Percentiles rank a stretch among this genome's conserved stretches.
These are phyloP conservation scores for Dermatophagoides farinae DNA, from an alignment of 1,140 invertebrate genomes.

Conservation along the genomic window DNA sequence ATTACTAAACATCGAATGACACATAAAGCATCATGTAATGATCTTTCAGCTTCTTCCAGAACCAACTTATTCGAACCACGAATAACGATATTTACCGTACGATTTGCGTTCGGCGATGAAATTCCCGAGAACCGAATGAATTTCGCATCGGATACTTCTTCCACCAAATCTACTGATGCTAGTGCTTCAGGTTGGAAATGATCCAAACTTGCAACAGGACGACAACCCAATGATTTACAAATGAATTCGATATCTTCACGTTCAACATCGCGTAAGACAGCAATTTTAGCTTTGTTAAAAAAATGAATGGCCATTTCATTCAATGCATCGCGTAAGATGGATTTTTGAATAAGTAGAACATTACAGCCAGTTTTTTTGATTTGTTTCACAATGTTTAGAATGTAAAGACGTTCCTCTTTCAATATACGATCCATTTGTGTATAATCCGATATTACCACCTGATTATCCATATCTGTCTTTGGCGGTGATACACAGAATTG, in stretches of 20 bases:
- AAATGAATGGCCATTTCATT: slow-evolving; percentile 94
- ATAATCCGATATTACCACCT: slow-evolving; percentile 91
- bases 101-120: slow-evolving; percentile 19
- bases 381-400: slow-evolving; percentile 95
- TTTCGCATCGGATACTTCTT: slow-evolving; percentile 73
- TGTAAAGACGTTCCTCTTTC: slow-evolving; percentile 94
- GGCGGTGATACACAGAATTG: slow-evolving; percentile 99
- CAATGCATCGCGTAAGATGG: slow-evolving; percentile 86
- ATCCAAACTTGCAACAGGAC: slow-evolving; percentile 93
- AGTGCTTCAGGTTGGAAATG: slow-evolving; percentile 85
- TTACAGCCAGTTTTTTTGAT: slow-evolving; percentile 97
- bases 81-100: slow-evolving; percentile 77
- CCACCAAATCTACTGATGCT: slow-evolving; percentile 74
- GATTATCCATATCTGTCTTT: slow-evolving; percentile 98
- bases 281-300: slow-evolving; percentile 94
- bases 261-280: slow-evolving; percentile 96
- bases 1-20: slow-evolving; percentile 92
- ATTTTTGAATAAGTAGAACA: slow-evolving; percentile 93
- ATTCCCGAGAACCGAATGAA: slow-evolving; percentile 57
- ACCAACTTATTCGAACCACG: slow-evolving; percentile 95
- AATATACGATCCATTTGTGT: slow-evolving; percentile 95
- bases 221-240: slow-evolving; percentile 74
- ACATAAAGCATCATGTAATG: slow-evolving; percentile 92
- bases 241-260: slow-evolving; percentile 93
- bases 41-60: slow-evolving; percentile 74